These are phyloP conservation scores for Seriola quinqueradiata DNA, from an alignment of 2,113 vertebrate species.

Conservation along the genomic window DNA sequence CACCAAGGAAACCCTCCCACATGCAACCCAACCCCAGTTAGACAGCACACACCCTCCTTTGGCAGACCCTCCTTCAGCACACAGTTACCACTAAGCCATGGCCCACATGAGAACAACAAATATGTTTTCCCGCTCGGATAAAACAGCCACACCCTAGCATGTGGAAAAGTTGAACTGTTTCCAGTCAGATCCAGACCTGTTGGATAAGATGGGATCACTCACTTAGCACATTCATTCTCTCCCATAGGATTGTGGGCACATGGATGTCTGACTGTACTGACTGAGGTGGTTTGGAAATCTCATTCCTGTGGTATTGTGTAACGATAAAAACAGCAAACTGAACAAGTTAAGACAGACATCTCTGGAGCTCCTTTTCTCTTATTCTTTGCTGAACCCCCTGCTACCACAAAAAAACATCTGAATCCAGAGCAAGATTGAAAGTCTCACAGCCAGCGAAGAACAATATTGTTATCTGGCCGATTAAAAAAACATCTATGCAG, in stretches of 20 bases:
- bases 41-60: conserved; percentile 39
- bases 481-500: conserved; percentile 69
- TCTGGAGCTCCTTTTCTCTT: background rate
- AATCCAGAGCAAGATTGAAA: conserved; percentile 30
- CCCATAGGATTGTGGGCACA: background rate
- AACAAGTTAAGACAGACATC: conserved; percentile 39
- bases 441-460: conserved; percentile 41
- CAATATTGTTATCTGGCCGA: conserved; percentile 51
- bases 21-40: background rate
- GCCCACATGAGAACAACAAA: background rate
- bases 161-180: background rate
- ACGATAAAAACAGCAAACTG: conserved; percentile 14
- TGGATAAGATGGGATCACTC: background rate
- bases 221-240: background rate
- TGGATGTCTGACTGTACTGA: conserved; percentile 18
- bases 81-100: background rate
- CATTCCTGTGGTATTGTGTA: conserved; percentile 40
- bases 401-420: conserved; percentile 15
- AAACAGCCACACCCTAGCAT: conserved; percentile 46
- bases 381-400: background rate
- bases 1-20: conserved; percentile 50
- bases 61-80: conserved; percentile 39
- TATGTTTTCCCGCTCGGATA: background rate
- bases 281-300: background rate
- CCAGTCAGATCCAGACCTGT: conserved; percentile 8